Conservation (phyloP, 2,888 invertebrate genomes). For the Cerastis rubricosa region DNA sequence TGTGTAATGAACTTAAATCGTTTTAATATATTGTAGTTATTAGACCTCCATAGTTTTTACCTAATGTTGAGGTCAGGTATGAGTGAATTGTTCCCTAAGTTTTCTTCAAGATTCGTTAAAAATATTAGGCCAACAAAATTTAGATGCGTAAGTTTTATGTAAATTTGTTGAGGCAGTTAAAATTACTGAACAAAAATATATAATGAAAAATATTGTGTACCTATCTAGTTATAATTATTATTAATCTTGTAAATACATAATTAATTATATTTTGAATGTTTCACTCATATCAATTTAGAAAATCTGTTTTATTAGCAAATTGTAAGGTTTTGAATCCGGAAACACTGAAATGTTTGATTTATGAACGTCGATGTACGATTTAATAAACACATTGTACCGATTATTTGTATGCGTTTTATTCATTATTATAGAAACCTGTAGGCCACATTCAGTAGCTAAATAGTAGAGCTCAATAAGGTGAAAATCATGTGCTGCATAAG, state of each 20-base stretch:
- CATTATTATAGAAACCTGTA: not conserved
- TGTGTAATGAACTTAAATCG: constrained; percentile 64
- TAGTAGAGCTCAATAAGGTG: not conserved
- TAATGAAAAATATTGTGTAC: constrained; percentile 77
- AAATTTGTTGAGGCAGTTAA: constrained; percentile 77
- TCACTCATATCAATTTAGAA: constrained; percentile 89
- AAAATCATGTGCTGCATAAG: not conserved
- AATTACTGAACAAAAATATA: constrained; percentile 74
- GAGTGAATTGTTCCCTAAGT: constrained; percentile 69
- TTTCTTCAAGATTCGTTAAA: constrained; percentile 61
- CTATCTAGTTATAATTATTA: constrained; percentile 81
- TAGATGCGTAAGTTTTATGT: constrained; percentile 75
- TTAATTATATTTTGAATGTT: constrained; percentile 88
- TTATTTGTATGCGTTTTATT: constrained; percentile 57
- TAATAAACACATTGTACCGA: constrained; percentile 88
- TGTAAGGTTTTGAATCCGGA: constrained; percentile 85
- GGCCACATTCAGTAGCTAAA: not conserved
- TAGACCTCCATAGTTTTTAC: constrained; percentile 64
- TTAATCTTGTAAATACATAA: constrained; percentile 85
- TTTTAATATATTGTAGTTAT: constrained; percentile 64
- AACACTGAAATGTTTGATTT: constrained; percentile 87
- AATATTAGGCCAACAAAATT: constrained; percentile 80
- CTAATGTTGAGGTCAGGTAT: constrained; percentile 66
- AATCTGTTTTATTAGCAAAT: constrained; percentile 87
- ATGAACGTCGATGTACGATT: constrained; percentile 87